phyloP scores from a whole-genome alignment of 1,140 invertebrate genomes.

The Aphis craccivora region DNA sequence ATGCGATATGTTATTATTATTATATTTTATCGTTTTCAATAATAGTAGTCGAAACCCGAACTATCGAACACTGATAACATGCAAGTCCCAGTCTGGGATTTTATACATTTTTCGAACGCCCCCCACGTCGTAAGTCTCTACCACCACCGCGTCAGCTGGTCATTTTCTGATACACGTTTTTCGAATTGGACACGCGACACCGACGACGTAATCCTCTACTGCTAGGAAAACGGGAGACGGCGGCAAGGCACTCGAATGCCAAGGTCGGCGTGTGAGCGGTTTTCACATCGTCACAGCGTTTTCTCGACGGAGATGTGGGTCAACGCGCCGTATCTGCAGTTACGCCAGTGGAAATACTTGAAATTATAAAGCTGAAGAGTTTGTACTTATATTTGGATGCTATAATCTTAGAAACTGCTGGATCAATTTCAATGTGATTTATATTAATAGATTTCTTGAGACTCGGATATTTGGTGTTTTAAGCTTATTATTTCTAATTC shows the following conservation, averaged over 20 bases:
- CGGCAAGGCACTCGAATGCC: not conserved
- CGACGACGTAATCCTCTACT: not conserved
- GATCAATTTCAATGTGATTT: no score
- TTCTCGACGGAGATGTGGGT: not conserved
- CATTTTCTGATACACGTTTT: not conserved
- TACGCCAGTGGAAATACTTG: not conserved
- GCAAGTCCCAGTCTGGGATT: not conserved
- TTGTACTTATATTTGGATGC: no score
- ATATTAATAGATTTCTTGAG: no score
- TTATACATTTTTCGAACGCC: constrained; percentile 20
- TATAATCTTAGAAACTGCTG: no score
- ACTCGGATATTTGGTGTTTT: no score
- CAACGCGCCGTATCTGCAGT: not conserved
- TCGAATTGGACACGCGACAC: constrained; percentile 1
- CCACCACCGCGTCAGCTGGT: not conserved
- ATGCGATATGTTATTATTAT: not conserved
- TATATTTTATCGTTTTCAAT: not conserved
- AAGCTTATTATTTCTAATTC: no score
- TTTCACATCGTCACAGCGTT: not conserved
- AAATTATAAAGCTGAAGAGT: no score
- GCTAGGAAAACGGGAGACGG: not conserved
- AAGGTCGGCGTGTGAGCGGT: not conserved
- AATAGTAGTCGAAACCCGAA: not conserved
- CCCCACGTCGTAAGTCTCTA: not conserved
- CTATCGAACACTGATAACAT: constrained; percentile 8